Evolutionary conservation across 1,140 invertebrate species (phyloP), one percentile per base, ranked within the genome.

Genomic region (Nasonia longicornis): DNA sequence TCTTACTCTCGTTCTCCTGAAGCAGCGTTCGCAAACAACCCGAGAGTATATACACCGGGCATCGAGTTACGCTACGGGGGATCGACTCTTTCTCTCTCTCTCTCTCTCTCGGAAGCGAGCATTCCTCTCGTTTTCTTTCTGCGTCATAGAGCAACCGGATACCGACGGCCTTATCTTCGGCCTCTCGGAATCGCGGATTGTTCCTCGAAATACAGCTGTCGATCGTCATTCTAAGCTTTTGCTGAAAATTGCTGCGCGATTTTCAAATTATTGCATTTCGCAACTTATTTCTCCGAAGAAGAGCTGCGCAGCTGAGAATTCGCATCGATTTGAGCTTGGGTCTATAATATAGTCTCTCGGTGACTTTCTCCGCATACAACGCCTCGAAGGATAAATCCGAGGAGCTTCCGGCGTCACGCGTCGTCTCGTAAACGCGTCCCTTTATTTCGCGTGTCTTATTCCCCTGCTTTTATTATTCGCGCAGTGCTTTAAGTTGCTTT

Each of bases 61-160:
- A 29, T 80, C 73, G 73, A 76, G 63, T 80, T 80, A 80, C 79
- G 45, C 42, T 58, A 64, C 58, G 58, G 45, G 38, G 29, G 48
- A 42, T 22, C 6, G 22, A 42, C 45, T 48, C 45, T 48, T 16
- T 48, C 52, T 58, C 16, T 16, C 26, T 74, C 67, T 64, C 52
- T 58, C 16, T 16, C 26, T 74, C 67, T 64, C 52, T 38, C 26
- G 35, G 31, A 52, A 78, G 20, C 16, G 71, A 22, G 45, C 71
- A 35, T 45, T 66, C 35, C 14, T 4, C 38, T 69, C 10, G 22
- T n/a, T 26, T 22, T 63, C 48, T 48, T 26, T 58, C 3, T 22
- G 20, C 67, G 48, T 72, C 48, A 70, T 52, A n/a, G 48, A 58
- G 78, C 12, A 64, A 64, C 29, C 70, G 48, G 78, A 79, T 73